Conservation (phyloP, 2,113 vertebrate species). For the Tragelaphus scriptus region DNA sequence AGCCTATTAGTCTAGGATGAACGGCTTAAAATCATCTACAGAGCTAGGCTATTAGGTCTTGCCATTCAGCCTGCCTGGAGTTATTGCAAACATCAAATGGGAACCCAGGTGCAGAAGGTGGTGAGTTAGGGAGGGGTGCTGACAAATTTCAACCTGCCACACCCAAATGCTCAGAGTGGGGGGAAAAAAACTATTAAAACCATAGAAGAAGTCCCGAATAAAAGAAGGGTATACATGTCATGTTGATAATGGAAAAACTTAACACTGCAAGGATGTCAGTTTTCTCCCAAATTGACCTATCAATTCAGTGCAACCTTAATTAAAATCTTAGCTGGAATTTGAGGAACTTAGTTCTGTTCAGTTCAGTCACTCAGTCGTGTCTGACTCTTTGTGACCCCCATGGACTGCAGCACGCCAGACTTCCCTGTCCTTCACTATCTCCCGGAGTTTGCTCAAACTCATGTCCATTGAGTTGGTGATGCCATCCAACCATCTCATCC, state of each 20-base stretch:
- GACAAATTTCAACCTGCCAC: background rate
- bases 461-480: background rate
- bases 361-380: background rate
- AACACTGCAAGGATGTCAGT: accelerated
- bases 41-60: background rate
- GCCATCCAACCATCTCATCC: background rate
- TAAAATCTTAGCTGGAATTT: background rate
- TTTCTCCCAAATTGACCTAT: background rate
- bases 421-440: background rate
- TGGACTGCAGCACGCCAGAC: background rate
- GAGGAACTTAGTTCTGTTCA: background rate
- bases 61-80: background rate
- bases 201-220: background rate
- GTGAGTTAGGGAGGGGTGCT: background rate
- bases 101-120: background rate
- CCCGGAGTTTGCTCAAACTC: background rate
- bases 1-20: background rate
- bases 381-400: background rate
- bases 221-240: background rate
- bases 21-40: background rate
- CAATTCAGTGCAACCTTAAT: background rate
- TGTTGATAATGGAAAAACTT: too few relatives aligned
- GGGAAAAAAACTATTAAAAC: background rate
- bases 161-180: background rate
- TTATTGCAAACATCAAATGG: background rate